Percentiles rank a stretch among this genome's conserved stretches.
These are phyloP conservation scores for Conus ventricosus DNA, from an alignment of 1,140 invertebrate species.

Conservation along the genomic window DNA sequence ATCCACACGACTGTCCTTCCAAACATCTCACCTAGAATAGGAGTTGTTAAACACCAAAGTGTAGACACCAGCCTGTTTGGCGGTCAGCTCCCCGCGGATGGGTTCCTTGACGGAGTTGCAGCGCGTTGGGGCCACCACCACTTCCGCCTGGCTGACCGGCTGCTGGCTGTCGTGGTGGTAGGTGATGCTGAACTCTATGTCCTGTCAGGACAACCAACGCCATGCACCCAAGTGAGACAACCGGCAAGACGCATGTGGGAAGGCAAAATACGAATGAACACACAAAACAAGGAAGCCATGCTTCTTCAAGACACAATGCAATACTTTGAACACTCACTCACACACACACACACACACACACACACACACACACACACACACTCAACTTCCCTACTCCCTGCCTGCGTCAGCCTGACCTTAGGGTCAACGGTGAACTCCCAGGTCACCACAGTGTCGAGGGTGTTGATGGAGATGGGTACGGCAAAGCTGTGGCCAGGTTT, in stretches of 20 bases:
- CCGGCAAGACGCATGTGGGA: background rate
- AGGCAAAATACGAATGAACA: too few relatives aligned
- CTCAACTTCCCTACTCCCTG: background rate
- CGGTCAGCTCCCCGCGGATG: constrained; percentile 66
- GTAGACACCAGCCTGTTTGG: constrained; percentile 69
- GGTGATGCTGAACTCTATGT: constrained; percentile 69
- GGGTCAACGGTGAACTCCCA: constrained; percentile 72
- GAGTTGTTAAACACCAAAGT: constrained; percentile 73
- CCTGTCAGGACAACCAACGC: constrained; percentile 48
- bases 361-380: background rate
- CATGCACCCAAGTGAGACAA: background rate
- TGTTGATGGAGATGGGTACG: constrained; percentile 63
- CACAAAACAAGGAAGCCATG: background rate
- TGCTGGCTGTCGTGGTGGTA: constrained; percentile 51
- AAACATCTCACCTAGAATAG: constrained; percentile 65
- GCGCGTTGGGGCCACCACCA: constrained; percentile 64
- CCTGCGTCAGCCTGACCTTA: constrained; percentile 56
- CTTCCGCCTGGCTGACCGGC: constrained; percentile 49
- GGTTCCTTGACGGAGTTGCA: constrained; percentile 71
- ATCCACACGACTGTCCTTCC: background rate
- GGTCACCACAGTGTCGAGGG: constrained; percentile 55
- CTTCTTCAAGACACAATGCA: too few relatives aligned
- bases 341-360: background rate
- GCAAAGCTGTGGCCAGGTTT: constrained; percentile 64
- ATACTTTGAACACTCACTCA: background rate